These are phyloP conservation scores for Listronotus bonariensis DNA, from an alignment of 1,140 invertebrate species.

Conservation along the genomic window DNA sequence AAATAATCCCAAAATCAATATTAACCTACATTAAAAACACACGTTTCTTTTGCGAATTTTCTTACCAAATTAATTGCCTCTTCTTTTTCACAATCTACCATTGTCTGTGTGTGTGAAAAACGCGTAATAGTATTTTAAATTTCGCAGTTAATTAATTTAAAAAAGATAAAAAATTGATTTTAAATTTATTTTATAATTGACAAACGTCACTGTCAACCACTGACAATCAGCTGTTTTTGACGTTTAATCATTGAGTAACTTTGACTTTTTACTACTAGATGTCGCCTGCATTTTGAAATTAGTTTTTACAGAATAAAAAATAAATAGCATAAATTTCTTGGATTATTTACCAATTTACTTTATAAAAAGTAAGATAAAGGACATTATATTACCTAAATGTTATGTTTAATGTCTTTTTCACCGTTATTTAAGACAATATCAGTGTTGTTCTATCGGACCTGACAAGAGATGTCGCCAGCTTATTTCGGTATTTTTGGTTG, in stretches of 20 bases:
- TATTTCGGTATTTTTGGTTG: too few relatives aligned
- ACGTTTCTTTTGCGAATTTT: conserved; percentile 30
- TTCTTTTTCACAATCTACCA: conserved; percentile 83
- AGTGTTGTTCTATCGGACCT: too few relatives aligned
- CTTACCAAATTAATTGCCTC: conserved; percentile 83
- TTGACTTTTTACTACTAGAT: background rate
- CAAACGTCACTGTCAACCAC: background rate
- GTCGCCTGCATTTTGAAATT: too few relatives aligned
- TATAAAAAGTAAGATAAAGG: too few relatives aligned
- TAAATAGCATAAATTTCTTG: too few relatives aligned
- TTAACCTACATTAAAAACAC: conserved; percentile 21
- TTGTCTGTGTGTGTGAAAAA: conserved; percentile 54
- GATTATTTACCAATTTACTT: too few relatives aligned
- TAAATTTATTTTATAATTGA: background rate
- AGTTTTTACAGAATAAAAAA: too few relatives aligned
- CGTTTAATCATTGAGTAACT: background rate
- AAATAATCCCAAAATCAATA: conserved; percentile 49
- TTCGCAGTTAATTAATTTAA: background rate
- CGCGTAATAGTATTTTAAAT: background rate
- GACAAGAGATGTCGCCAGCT: too few relatives aligned
- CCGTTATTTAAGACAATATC: too few relatives aligned
- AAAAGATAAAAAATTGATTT: too few relatives aligned
- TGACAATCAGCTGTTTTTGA: conserved; percentile 6
- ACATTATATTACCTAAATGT: too few relatives aligned
- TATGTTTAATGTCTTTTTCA: too few relatives aligned